Conservation (phyloP, 2,888 invertebrate species). For the Cephus nigrinus region DNA sequence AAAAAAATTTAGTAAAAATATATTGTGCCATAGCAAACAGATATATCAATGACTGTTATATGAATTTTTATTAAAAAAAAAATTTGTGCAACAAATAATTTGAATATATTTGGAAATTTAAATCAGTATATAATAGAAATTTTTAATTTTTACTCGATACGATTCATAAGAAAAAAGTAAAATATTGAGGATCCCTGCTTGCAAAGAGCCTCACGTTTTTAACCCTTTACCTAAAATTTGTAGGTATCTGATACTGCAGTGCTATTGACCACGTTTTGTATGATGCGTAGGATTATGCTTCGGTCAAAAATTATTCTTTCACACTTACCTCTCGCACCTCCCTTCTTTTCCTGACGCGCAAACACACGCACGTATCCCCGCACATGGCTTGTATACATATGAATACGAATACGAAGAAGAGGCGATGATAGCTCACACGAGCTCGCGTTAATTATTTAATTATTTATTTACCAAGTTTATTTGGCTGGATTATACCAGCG, state of each 20-base stretch:
- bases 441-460: slow-evolving; percentile 54
- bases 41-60: no score
- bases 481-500: slow-evolving; percentile 42
- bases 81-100: no score
- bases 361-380: background rate
- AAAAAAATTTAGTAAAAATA: no score
- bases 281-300: background rate
- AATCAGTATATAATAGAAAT: background rate
- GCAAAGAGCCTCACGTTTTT: slow-evolving; percentile 10
- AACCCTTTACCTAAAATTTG: slow-evolving; percentile 8
- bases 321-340: background rate
- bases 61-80: no score
- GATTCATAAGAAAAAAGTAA: background rate
- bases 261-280: background rate
- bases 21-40: no score
- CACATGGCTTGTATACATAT: background rate
- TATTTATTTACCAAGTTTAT: slow-evolving; percentile 56
- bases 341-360: background rate
- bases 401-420: background rate
- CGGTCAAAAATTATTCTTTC: background rate
- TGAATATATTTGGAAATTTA: no score
- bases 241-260: background rate
- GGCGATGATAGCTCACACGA: background rate
- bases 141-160: background rate
- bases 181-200: background rate